Percentiles rank a stretch among this genome's conserved stretches.
Conservation (phyloP, 2,113 vertebrate genomes). For the Centropus bengalensis region DNA sequence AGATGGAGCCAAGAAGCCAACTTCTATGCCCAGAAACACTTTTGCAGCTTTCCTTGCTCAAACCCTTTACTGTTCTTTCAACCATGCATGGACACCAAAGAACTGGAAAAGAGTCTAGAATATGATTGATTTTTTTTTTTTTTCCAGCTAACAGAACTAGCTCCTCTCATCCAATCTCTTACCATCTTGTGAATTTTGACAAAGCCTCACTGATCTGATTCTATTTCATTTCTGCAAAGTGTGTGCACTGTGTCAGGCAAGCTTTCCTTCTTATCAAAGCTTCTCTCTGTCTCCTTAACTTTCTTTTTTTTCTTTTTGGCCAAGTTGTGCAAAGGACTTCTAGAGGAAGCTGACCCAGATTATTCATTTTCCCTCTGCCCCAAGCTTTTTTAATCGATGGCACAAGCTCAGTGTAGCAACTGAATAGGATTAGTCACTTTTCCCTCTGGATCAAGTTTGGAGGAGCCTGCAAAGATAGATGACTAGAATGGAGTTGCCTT, state of each 20-base stretch:
- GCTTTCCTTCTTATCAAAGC: neutral
- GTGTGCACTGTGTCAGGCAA: neutral
- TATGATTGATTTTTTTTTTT: neutral
- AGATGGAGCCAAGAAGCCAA: neutral
- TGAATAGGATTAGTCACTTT: conserved; percentile 50
- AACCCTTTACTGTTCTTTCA: neutral
- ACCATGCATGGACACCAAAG: accelerated
- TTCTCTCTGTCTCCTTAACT: neutral
- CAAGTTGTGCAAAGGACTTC: neutral
- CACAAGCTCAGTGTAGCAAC: neutral
- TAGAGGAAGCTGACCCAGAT: conserved; percentile 3
- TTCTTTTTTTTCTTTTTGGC: neutral
- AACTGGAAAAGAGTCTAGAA: neutral
- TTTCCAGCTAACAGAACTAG: neutral
- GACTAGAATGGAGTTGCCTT: conserved; percentile 10
- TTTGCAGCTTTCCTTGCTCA: neutral
- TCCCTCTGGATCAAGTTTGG: conserved; percentile 42
- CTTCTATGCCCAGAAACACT: neutral
- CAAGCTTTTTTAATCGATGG: conserved; percentile 38
- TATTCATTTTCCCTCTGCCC: neutral
- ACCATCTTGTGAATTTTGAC: neutral
- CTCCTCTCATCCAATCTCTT: neutral
- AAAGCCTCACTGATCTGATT: neutral
- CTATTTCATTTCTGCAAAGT: neutral
- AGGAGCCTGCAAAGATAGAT: conserved; percentile 46